phyloP scores from a whole-genome alignment of 2,888 invertebrate species.

The Nymphalis c-album region DNA sequence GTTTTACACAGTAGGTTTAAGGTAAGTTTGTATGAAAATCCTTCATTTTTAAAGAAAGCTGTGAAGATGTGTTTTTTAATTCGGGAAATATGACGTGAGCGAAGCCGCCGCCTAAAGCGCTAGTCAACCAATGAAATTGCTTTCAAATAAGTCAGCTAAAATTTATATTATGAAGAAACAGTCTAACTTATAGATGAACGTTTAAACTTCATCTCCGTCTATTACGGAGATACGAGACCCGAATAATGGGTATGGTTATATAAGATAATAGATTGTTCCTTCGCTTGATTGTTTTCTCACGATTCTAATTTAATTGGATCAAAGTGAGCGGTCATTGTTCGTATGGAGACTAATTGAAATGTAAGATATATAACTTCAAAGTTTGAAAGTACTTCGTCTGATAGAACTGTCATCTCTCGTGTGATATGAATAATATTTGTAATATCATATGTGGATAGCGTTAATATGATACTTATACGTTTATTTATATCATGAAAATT shows the following conservation, averaged over 20 bases:
- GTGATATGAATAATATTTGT: slow-evolving; percentile 3
- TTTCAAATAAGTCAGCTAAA: no score
- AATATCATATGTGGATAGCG: background rate
- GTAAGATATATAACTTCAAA: slow-evolving; percentile 17
- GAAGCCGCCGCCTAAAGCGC: background rate
- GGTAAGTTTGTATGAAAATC: no score
- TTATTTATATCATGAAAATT: no score
- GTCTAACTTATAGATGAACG: background rate
- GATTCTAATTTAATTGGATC: slow-evolving; percentile 37
- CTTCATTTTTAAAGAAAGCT: no score
- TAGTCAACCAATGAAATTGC: no score
- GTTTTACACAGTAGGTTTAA: no score
- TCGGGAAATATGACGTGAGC: background rate
- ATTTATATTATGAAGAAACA: background rate
- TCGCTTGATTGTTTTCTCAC: slow-evolving; percentile 23
- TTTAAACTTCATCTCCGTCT: background rate
- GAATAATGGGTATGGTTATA: slow-evolving; percentile 26
- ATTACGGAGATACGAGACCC: slow-evolving; percentile 4
- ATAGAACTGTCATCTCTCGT: background rate
- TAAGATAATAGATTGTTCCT: slow-evolving; percentile 30
- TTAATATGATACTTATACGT: background rate
- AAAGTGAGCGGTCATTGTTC: slow-evolving; percentile 26
- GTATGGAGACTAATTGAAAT: slow-evolving; percentile 30
- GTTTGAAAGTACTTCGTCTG: background rate
- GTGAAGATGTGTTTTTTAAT: no score